Base-by-base conservation (phyloP, 2,888 invertebrate genomes). In the Drosophila quinaria region DNA sequence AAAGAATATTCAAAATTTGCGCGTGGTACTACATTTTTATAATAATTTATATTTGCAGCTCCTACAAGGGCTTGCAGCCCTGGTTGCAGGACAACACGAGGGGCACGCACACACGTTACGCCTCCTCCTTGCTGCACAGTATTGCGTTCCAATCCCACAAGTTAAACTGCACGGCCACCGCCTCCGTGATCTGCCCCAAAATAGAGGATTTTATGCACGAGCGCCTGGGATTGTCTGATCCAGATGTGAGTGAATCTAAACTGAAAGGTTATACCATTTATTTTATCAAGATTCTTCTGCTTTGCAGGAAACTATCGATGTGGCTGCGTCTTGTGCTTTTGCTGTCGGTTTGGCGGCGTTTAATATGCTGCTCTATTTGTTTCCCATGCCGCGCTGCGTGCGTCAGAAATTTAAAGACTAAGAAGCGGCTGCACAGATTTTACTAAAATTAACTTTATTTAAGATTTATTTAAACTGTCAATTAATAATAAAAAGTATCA, bases 51-150 rank as follows among this genome's bases (percentile, higher is more conserved):
- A 25, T n/a, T 35, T 84, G 29, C 92, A 96, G 97, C 81, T 96
- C 97, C 0, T 95, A 95, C 88, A 95, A 95, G 91, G 96, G 96
- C 13, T 94, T 96, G 67, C 96, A 97, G 81, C 96, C 97, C 41
- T 97, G 97, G 96, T 93, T 97, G 3, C 95, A 95, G 91, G 97
- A 97, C 91, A 92, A 96, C 39, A 96, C 96, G 0, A 97, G 96
- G 91, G 94, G 95, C 11, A 96, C 96, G 0, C 96, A 97, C 92
- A 95, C 96, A 0, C 94, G 97, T 9, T 97, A 97, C 91, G 96
- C 96, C 0, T 95, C 96, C 0, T 95, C 96, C 1, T 94, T 96
- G 89, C 93, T 97, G 17, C 96, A 96, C 90, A 94, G 96, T 55
- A 95, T 95, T 90, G 93, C 96, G 9, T 97, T 97, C 91, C 94